Evolutionary conservation across 2,113 vertebrate genomes (phyloP), one percentile per base, ranked within the genome.

Genomic region (Raja brachyura): DNA sequence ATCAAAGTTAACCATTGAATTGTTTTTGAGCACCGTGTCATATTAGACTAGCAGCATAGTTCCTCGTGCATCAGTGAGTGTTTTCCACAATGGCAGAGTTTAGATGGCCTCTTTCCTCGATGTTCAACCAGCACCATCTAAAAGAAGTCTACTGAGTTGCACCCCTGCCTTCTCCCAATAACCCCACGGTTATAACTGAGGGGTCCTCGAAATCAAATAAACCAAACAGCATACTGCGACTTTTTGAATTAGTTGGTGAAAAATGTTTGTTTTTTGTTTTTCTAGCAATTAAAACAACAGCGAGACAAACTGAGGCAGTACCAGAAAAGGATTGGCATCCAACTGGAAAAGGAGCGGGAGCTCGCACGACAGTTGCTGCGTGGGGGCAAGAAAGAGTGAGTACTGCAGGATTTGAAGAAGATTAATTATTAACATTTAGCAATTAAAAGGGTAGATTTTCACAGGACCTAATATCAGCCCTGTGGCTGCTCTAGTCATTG

Each of bases 201-300:
- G 31, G 81, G 10, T 81, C 59, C 59, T n/a, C 48, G 20, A 77
- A 77, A 39, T 79, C 63, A 68, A 13, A 54, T 22, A 93, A n/a
- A 74, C 31, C 61, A 66, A 63, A 88, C 13, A 1, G 3, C 3
- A 5, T 85, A 61, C 25, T 31, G 28, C 28, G 28, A 31, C n/a
- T 1, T 56, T 56, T 28, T 54, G 31, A 61, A 88, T 88, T 31
- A n/a, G 28, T 88, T 88, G n/a, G 7, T 88, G 81, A 85, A 63
- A 66, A 25, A 28, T 3, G 5, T 68, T 25, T 48, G 70, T 28
- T 48, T 31, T 92, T 73, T 78, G 66, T 22, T 5, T 2, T 4
- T 93, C 3, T 95, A 98, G 98, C 98, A 98, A 97, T 94, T 99
- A 95, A 99, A 99, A 95, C 98, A 99, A 95, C 98, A 99, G 95